These are phyloP conservation scores for Rattus norvegicus DNA, from an alignment of 2,113 vertebrate species.

Conservation along the genomic window DNA sequence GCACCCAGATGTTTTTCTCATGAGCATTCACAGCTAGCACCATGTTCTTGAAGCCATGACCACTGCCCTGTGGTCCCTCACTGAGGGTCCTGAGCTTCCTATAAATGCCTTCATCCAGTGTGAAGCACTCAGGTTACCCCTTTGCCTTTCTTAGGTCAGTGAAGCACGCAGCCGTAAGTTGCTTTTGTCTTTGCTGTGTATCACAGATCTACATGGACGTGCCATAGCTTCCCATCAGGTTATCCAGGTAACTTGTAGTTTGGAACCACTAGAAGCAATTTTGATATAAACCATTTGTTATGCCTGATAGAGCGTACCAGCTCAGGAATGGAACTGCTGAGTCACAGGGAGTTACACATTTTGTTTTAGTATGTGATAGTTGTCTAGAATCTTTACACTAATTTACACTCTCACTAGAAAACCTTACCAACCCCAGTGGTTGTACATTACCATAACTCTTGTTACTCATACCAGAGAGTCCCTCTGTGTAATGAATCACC, in stretches of 20 bases:
- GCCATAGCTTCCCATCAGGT: neutral
- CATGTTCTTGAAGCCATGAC: neutral
- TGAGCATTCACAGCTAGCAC: neutral
- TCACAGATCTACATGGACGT: neutral
- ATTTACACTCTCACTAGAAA: neutral
- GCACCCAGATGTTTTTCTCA: neutral
- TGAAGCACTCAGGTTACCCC: neutral
- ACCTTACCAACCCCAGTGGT: neutral
- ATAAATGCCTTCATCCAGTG: neutral
- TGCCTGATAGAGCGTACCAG: neutral
- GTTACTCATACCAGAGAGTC: neutral
- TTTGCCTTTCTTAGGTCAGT: neutral
- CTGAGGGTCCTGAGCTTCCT: neutral
- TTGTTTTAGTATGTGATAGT: neutral
- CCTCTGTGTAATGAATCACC: neutral
- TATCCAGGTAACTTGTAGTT: neutral
- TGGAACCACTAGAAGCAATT: neutral
- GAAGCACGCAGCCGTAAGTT: neutral
- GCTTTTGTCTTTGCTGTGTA: neutral
- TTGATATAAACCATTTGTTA: neutral
- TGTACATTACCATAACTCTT: neutral
- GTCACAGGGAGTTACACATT: neutral
- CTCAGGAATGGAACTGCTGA: neutral
- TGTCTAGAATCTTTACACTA: neutral
- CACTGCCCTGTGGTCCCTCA: neutral